Evolutionary conservation across 2,888 invertebrate species (phyloP).

Genomic region (Scaptomyza polygonia): DNA sequence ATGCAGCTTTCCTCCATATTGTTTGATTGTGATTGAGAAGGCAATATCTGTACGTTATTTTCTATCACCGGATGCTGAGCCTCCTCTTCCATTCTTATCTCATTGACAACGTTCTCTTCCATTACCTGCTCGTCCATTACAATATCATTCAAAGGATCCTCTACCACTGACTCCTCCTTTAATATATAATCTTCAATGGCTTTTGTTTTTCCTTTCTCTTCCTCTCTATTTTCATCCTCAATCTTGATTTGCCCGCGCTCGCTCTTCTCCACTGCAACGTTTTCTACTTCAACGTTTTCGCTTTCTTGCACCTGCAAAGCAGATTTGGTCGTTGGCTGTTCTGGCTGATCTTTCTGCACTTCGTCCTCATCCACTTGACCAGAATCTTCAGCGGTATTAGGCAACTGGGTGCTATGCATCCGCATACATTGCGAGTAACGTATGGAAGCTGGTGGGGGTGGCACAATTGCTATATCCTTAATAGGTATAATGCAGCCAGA

Average conservation of each 20-base stretch:
- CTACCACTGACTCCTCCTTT: neutral
- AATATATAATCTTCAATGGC: neutral
- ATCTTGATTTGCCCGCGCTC: neutral
- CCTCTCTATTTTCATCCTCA: no score
- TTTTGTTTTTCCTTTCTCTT: neutral
- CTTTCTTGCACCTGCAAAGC: neutral
- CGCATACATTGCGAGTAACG: slow-evolving; percentile 14
- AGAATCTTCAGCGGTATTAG: neutral
- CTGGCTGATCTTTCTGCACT: neutral
- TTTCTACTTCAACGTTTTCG: neutral
- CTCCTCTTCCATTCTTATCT: no score
- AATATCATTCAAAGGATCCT: neutral
- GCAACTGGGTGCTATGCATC: neutral
- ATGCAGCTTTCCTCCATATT: neutral
- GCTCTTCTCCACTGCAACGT: no score
- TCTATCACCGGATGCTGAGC: neutral
- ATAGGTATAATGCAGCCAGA: neutral
- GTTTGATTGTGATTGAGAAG: neutral
- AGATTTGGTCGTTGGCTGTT: neutral
- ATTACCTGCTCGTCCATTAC: neutral
- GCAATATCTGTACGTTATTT: neutral
- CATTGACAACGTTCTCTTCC: neutral
- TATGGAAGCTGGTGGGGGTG: slow-evolving; percentile 37
- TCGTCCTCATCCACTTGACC: neutral
- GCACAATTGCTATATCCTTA: slow-evolving; percentile 31